Evolutionary conservation across 2,113 vertebrate species (phyloP), one percentile per base, ranked within the genome.

Genomic region (Probosciger aterrimus): DNA sequence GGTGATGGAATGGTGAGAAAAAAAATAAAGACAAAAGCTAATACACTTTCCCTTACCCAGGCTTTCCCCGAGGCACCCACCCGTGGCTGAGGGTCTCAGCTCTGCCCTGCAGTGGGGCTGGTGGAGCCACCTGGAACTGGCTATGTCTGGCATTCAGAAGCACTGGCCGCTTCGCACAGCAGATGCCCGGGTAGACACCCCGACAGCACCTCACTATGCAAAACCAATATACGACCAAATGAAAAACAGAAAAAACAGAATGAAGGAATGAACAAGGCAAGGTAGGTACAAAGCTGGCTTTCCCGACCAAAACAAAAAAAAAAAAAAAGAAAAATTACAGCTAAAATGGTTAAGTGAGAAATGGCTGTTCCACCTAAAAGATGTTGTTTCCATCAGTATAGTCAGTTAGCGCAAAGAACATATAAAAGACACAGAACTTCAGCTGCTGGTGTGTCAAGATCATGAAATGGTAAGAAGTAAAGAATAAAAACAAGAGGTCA

Each of bases 161-260:
- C 10, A 6, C 30, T 3, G 23, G 8, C 16, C 3, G 1, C 8
- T 4, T 18, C 9, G 2, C 41, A 22, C n/a, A 11, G 39, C 17
- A 14, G 41, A 55, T 1, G 2, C 2, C 7, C 47, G 13, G 5
- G 39, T 24, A 44, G 50, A 4, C 31, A 18, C 14, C 6, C 22
- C 0, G 4, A 16, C 37, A 7, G 39, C 35, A 9, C 10, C 46
- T 10, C 3, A 1, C 6, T 10, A 1, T 11, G 16, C 14, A 14
- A 35, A 85, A 39, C 7, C 4, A 18, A 13, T 11, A 11, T 5
- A 9, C 18, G 30, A 55, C 7, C 41, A 62, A 55, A 23, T 4
- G n/a, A 35, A 24, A 12, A n/a, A 39, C 14, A 62, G 20, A 62
- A 35, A 24, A 12, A n/a, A 30, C 14, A 62, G 25, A 62, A 19